A percentile compares a stretch with the other conserved stretches of the same genome.
Conservation (phyloP, 2,797 vertebrate genomes). For the Propithecus perrieri region DNA sequence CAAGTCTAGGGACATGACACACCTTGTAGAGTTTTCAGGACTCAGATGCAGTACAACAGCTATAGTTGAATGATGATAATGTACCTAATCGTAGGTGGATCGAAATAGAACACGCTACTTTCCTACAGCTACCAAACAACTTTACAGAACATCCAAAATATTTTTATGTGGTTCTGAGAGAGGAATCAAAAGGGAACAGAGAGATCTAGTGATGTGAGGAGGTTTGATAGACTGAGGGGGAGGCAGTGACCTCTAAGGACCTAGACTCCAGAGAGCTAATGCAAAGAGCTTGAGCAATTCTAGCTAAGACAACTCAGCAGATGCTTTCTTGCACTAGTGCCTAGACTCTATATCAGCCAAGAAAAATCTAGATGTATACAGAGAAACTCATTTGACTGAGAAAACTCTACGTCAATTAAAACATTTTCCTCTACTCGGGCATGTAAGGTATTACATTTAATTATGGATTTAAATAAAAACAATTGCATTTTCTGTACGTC, state of each 20-base stretch:
- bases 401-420: neutral
- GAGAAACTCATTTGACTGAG: neutral
- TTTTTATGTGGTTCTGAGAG: neutral
- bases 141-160: neutral
- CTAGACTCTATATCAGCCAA: neutral
- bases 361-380: neutral
- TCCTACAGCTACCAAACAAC: neutral
- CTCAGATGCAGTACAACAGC: neutral
- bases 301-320: neutral
- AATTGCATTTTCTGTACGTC: neutral
- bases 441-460: neutral
- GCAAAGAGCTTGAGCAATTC: neutral
- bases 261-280: neutral
- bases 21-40: neutral
- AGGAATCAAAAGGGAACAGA: neutral
- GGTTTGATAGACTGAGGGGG: neutral
- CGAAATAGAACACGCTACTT: neutral
- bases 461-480: conserved; percentile 4
- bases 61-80: neutral
- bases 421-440: neutral
- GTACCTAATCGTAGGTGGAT: neutral
- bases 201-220: neutral
- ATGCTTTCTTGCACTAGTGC: neutral
- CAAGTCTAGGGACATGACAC: neutral
- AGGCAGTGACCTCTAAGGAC: neutral